A percentile compares a stretch with the other conserved stretches of the same genome.
These are phyloP conservation scores for Glossosoma conforme DNA, from an alignment of 1,140 invertebrate species.

Conservation along the genomic window DNA sequence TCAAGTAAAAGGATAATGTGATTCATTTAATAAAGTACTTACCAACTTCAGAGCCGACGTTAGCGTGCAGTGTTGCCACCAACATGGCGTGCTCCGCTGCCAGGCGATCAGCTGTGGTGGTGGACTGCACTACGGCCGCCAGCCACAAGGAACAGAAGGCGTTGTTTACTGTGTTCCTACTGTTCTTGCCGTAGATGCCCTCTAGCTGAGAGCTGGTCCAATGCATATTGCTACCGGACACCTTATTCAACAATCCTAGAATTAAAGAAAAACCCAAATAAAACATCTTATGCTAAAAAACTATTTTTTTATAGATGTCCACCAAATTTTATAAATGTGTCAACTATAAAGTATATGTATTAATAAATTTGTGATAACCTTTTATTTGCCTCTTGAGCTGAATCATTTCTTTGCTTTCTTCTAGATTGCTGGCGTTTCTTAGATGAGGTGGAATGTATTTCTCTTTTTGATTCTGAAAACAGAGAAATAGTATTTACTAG, in stretches of 20 bases:
- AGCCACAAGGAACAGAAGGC: constrained; percentile 63
- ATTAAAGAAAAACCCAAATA: constrained; percentile 23
- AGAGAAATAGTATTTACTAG: constrained; percentile 17
- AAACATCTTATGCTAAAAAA: no score
- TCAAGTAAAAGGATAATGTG: constrained; percentile 23
- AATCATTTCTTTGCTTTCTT: constrained; percentile 55
- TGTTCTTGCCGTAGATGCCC: constrained; percentile 67
- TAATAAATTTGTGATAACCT: constrained; percentile 40
- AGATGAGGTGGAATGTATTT: constrained; percentile 83
- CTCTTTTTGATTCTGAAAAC: constrained; percentile 44
- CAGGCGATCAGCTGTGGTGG: constrained; percentile 70
- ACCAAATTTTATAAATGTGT: not conserved
- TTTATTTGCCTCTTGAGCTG: constrained; percentile 76
- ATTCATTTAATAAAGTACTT: constrained; percentile 33
- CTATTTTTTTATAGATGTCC: no score
- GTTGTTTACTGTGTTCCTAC: constrained; percentile 78
- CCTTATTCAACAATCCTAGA: constrained; percentile 73
- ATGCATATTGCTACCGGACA: constrained; percentile 85
- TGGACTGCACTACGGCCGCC: constrained; percentile 59
- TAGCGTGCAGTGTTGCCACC: constrained; percentile 80
- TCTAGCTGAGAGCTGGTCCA: constrained; percentile 71
- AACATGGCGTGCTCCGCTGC: constrained; percentile 80
- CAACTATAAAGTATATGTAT: not conserved
- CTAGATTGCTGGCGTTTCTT: constrained; percentile 50
- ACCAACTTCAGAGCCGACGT: constrained; percentile 87